Percentiles rank a stretch among this genome's conserved stretches.
Evolutionary conservation across 2,797 vertebrate species (phyloP).

Genomic region (Syndactyla subalaris): DNA sequence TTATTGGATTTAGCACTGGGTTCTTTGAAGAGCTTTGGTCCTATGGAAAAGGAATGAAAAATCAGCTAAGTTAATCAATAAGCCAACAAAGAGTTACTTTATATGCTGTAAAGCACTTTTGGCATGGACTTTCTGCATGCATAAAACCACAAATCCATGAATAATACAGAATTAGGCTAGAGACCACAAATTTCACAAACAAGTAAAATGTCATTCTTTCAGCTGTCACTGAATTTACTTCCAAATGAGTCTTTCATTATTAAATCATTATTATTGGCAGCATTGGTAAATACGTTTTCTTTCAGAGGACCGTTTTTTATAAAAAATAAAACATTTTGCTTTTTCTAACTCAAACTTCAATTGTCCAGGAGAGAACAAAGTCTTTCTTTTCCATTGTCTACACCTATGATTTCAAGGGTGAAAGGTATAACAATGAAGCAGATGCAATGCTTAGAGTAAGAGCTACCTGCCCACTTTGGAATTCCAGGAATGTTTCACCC

Average conservation of each 20-base stretch:
- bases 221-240: background rate
- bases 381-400: background rate
- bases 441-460: background rate
- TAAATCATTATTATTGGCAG: background rate
- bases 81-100: background rate
- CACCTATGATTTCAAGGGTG: background rate
- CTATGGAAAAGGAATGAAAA: slow-evolving; percentile 68
- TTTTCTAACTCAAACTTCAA: background rate
- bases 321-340: background rate
- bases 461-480: background rate
- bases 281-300: background rate
- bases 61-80: background rate
- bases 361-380: background rate
- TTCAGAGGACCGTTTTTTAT: background rate
- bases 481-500: background rate
- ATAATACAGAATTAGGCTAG: background rate
- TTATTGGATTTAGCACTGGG: slow-evolving; percentile 99
- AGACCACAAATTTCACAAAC: background rate
- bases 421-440: background rate
- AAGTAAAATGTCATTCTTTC: background rate
- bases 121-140: background rate
- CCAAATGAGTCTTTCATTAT: background rate
- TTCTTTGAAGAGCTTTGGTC: slow-evolving; percentile 97
- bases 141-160: background rate
- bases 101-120: background rate